Evolutionary conservation across 2,797 vertebrate species (phyloP), one percentile per base, ranked within the genome.

Genomic region (Astyanax mexicanus): DNA sequence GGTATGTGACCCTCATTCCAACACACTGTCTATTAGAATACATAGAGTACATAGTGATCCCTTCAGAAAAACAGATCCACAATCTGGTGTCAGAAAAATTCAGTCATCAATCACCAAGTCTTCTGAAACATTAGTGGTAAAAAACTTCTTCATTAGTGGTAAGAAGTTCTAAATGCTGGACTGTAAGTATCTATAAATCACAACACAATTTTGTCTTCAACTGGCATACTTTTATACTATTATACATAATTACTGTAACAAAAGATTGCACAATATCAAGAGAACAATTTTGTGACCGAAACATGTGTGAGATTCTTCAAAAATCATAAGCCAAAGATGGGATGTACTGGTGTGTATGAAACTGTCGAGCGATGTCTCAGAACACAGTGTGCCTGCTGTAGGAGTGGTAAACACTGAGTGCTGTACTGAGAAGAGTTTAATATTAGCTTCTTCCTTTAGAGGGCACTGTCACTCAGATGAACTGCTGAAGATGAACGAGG

Each of bases 41-140:
- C 15, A 40, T n/a, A n/a, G n/a, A n/a, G 61, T 10, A 23, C 42
- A 27, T 7, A 40, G 11, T 58, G 32, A 15, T 12, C 29, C 21
- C 54, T 13, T 15, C 23, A 45, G 35, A 37, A 35, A 66, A 66
- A 27, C 27, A 47, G 4, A 52, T 51, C 45, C 66, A 27, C 57
- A 60, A 37, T 17, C 72, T 37, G 17, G 17, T 42, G 49, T 65
- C 42, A 75, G 49, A 21, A 65, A 25, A 44, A 21, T 45, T 47
- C 15, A 65, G 61, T 51, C 60, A 45, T 47, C 15, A 65, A 61
- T 51, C 60, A 69, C 37, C 27, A 47, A 61, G 57, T 38, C 38
- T 45, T 61, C 49, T 51, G 35, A 60, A 77, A 60, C 29, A 38
- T 65, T 40, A 32, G 29, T 35, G 1, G 37, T 29, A 68, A 29